Percentiles rank a stretch among this genome's conserved stretches.
Conservation (phyloP, 1,140 invertebrate species). For the Cotesia typhae region DNA sequence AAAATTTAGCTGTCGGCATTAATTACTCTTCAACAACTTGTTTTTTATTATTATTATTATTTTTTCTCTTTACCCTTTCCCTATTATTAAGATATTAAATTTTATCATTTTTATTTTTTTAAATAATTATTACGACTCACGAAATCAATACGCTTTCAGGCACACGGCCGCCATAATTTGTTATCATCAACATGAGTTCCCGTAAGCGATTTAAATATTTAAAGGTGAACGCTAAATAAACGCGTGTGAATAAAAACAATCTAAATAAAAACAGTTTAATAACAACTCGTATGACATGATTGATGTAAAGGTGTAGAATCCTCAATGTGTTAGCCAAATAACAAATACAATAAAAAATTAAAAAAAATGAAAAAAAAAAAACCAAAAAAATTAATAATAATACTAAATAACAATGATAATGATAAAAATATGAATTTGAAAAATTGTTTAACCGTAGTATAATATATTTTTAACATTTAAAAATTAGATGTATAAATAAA, state of each 20-base stretch:
- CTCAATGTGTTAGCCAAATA: constrained; percentile 19
- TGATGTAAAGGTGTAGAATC: constrained; percentile 26
- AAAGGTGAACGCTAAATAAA: background rate
- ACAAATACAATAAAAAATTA: constrained; percentile 13
- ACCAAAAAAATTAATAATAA: constrained; percentile 32
- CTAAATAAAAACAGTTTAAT: background rate
- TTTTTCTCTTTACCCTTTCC: constrained; percentile 44
- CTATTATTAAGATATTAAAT: constrained; percentile 18
- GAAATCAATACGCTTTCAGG: constrained; percentile 33
- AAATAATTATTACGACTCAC: constrained; percentile 31
- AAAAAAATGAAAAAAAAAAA: background rate
- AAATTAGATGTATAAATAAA: constrained; percentile 40
- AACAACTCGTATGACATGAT: constrained; percentile 3
- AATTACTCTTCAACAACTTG: background rate
- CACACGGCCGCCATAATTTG: constrained; percentile 37
- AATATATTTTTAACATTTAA: constrained; percentile 48
- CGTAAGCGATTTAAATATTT: constrained; percentile 14
- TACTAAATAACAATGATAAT: too few relatives aligned
- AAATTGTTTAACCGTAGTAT: constrained; percentile 49
- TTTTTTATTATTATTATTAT: constrained; percentile 44
- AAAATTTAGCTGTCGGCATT: constrained; percentile 4
- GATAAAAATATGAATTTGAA: constrained; percentile 22
- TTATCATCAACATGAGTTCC: constrained; percentile 25
- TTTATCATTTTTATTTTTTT: background rate
- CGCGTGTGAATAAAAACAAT: constrained; percentile 8